Evolutionary conservation across 2,797 vertebrate species (phyloP).

Genomic region (Threskiornis aethiopicus): DNA sequence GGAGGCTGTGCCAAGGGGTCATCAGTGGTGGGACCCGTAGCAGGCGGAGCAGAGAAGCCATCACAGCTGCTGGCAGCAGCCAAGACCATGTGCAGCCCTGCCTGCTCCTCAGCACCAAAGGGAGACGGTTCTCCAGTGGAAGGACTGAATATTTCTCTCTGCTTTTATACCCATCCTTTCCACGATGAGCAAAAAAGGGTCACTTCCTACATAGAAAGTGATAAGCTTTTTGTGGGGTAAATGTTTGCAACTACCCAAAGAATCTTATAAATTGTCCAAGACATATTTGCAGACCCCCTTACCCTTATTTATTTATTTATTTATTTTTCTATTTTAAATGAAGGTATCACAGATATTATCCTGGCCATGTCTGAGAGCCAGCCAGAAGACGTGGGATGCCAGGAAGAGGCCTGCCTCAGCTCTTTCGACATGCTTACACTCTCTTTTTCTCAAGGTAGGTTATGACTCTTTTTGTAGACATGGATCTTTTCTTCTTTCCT

Average conservation of each 20-base stretch:
- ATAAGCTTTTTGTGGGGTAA: fast-evolving
- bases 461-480: not conserved
- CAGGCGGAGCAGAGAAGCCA: not conserved
- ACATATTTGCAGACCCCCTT: not conserved
- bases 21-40: not conserved
- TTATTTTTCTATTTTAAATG: not conserved
- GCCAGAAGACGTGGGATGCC: not conserved
- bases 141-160: not conserved
- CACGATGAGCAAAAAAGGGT: not conserved
- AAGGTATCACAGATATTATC: not conserved
- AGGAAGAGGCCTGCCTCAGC: not conserved
- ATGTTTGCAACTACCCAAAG: not conserved
- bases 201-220: not conserved
- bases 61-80: not conserved
- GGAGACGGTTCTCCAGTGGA: not conserved
- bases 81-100: not conserved
- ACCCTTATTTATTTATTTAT: not conserved
- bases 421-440: not conserved
- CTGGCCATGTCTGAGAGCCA: not conserved
- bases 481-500: not conserved
- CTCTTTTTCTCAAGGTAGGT: not conserved
- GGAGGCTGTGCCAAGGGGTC: not conserved
- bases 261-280: not conserved
- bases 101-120: not conserved
- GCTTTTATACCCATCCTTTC: not conserved